Base-by-base conservation (phyloP, 2,113 vertebrate genomes). In the Callopanchax toddi region DNA sequence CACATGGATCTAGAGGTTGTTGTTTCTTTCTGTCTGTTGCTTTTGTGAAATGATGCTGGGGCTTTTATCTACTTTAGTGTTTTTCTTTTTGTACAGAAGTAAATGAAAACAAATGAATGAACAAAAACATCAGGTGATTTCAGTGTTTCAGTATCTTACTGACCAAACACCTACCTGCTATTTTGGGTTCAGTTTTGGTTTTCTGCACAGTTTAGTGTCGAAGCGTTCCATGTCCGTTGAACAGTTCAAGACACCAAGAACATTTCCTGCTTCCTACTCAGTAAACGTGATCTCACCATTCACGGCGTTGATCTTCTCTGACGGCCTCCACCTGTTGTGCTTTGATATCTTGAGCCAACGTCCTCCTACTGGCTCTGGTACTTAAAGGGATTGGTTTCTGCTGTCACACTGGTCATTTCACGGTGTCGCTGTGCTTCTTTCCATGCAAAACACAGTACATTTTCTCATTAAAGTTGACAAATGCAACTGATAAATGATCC, bases 221-320 rank as follows among this genome's bases (percentile, higher is more conserved):
- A 32, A 9, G 29, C 5, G n/a, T 34, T 43, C 56, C 22, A 15
- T 43, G 25, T 45, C 39, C 44, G n/a, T 11, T 5, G 13, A 16
- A 43, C 22, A n/a, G 39, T 53, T 44, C 40, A 36, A 23, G 18
- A 64, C 32, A 26, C 13, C 51, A 32, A 32, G n/a, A 37, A 10
- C 34, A 16, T 54, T 65, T 55, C 62, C 17, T 15, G 40, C 2
- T 37, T 66, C 52, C 43, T 37, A 34, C 63, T 34, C 34, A 32
- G 54, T 57, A 11, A 29, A 42, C 64, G 57, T 55, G 23, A 40
- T 49, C 53, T 39, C 18, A 17, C 29, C 36, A 42, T 16, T 55
- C 50, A 65, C 55, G 62, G n/a, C n/a, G n/a, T n/a, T n/a, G n/a
- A n/a, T 45, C 4, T 22, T 45, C 16, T 25, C 40, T 15, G 40